phyloP scores from a whole-genome alignment of 2,888 invertebrate genomes.

The Cheilosia scutellata region DNA sequence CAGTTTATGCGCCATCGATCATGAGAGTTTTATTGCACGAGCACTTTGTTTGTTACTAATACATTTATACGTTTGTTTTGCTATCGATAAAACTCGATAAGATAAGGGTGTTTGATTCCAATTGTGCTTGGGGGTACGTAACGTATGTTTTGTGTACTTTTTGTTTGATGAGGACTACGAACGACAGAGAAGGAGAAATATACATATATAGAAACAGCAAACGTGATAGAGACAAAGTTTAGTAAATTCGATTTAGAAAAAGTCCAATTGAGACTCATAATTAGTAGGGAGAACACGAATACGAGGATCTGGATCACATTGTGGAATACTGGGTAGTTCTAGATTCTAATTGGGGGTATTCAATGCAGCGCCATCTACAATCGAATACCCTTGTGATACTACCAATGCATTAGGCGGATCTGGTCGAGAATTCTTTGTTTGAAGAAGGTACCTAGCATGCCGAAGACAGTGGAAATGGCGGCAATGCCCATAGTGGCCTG shows the following conservation, averaged over 20 bases:
- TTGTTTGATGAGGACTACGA: conserved; percentile 24
- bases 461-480: conserved; percentile 84
- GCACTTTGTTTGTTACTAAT: conserved; percentile 66
- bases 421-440: conserved; percentile 84
- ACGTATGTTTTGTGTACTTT: neutral
- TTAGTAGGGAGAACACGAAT: conserved; percentile 67
- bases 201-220: conserved; percentile 4
- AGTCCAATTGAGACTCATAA: conserved; percentile 61
- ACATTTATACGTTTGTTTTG: conserved; percentile 41
- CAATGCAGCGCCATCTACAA: conserved; percentile 74
- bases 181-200: conserved; percentile 26
- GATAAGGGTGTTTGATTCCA: conserved; percentile 55
- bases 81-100: conserved; percentile 75
- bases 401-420: conserved; percentile 84
- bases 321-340: conserved; percentile 73
- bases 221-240: conserved; percentile 35
- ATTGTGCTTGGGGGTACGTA: neutral
- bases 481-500: conserved; percentile 84
- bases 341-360: conserved; percentile 57
- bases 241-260: conserved; percentile 69
- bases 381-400: conserved; percentile 83
- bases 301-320: conserved; percentile 36
- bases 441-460: conserved; percentile 84
- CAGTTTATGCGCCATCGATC: conserved; percentile 46
- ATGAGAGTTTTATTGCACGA: conserved; percentile 72